A percentile compares a stretch with the other conserved stretches of the same genome.
Evolutionary conservation across 2,113 vertebrate genomes (phyloP).

Genomic region (Sphyrna mokarran): DNA sequence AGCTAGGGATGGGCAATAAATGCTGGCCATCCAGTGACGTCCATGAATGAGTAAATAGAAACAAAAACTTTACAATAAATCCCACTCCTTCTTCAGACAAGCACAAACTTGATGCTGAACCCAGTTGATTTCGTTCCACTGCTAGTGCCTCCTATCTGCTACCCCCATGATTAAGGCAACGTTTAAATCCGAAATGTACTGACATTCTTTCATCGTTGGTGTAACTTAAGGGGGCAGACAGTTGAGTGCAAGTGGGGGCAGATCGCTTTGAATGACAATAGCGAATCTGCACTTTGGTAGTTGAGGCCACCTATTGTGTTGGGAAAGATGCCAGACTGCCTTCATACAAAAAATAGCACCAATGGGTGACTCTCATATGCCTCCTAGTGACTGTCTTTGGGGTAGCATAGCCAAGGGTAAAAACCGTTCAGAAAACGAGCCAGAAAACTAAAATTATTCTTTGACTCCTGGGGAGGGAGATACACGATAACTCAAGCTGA

Average conservation of each 20-base stretch:
- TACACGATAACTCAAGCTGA: not conserved
- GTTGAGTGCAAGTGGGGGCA: not conserved
- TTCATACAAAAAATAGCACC: not conserved
- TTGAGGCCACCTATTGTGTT: not conserved
- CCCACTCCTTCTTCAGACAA: not conserved
- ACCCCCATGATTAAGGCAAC: not conserved
- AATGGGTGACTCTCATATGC: not conserved
- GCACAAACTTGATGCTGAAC: not conserved
- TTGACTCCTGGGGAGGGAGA: not conserved
- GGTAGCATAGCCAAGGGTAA: not conserved
- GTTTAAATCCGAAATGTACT: not conserved
- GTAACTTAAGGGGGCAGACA: not conserved
- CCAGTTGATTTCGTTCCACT: not conserved
- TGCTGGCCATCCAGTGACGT: too few relatives aligned
- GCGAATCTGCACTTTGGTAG: conserved; percentile 12
- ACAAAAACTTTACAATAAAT: not conserved
- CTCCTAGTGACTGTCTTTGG: conserved; percentile 1
- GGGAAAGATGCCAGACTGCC: not conserved
- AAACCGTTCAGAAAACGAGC: not conserved
- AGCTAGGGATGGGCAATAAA: too few relatives aligned
- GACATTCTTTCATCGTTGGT: not conserved
- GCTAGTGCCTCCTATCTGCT: not conserved
- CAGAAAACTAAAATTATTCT: conserved; percentile 9
- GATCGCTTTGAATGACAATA: not conserved
- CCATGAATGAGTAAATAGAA: too few relatives aligned